Evolutionary conservation across 1,140 invertebrate genomes (phyloP).

Genomic region (Littorina saxatilis): DNA sequence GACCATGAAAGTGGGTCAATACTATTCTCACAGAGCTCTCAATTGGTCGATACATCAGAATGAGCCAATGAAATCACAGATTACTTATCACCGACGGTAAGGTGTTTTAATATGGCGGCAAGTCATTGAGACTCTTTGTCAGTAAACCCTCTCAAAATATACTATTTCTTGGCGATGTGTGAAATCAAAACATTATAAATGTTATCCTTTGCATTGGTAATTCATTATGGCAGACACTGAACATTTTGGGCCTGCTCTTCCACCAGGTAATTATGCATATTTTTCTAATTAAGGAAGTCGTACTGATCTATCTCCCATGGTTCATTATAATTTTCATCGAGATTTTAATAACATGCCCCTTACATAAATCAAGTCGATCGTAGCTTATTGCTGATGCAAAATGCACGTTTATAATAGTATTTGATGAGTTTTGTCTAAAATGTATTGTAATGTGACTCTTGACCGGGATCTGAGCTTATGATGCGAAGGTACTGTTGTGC

Average conservation of each 20-base stretch:
- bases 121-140: slow-evolving; percentile 37
- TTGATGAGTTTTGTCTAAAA: too few species aligned
- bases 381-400: too few species aligned
- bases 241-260: slow-evolving; percentile 61
- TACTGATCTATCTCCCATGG: neutral
- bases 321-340: slow-evolving; percentile 29
- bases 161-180: neutral
- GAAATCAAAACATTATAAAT: neutral
- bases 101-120: slow-evolving; percentile 48
- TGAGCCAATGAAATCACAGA: slow-evolving; percentile 30
- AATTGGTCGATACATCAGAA: slow-evolving; percentile 37
- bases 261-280: slow-evolving; percentile 55
- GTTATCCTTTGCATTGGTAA: slow-evolving; percentile 1
- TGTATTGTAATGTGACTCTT: too few species aligned
- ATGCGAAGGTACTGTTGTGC: too few species aligned
- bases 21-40: slow-evolving; percentile 3
- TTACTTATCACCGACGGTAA: slow-evolving; percentile 25
- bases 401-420: too few species aligned
- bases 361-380: slow-evolving; percentile 2
- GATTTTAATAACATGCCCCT: neutral
- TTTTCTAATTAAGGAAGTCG: neutral
- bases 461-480: too few species aligned
- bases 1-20: slow-evolving; percentile 25
- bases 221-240: slow-evolving; percentile 46
- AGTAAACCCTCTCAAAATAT: slow-evolving; percentile 18